Evolutionary conservation across 92 coral and sea anemone genomes (phyloP).

Genomic region (Phenganax subtilis): DNA sequence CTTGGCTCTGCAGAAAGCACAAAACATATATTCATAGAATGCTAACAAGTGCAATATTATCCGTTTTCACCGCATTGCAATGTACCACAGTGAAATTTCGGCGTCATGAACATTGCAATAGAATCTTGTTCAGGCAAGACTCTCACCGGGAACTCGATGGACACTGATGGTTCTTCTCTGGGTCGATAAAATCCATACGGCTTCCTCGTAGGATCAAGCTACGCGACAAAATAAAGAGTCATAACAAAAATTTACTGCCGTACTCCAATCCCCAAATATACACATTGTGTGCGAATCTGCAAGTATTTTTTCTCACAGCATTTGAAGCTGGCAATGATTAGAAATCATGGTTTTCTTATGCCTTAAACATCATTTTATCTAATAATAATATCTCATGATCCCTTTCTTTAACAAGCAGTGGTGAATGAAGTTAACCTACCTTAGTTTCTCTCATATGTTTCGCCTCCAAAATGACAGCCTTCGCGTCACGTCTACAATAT

Average conservation of each 20-base stretch:
- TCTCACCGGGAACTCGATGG: conserved; percentile 21
- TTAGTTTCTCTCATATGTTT: conserved; percentile 31
- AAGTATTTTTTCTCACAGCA: neutral
- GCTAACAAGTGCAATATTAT: neutral
- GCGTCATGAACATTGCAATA: no score
- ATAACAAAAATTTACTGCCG: neutral
- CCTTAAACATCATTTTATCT: no score
- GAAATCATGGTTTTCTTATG: no score
- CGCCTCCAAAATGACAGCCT: conserved; percentile 25
- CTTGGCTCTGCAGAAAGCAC: neutral
- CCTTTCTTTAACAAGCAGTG: no score
- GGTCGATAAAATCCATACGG: conserved; percentile 4
- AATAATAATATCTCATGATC: no score
- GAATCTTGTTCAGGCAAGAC: no score
- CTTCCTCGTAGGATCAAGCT: conserved; percentile 19
- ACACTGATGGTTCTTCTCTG: neutral
- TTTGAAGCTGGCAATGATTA: no score
- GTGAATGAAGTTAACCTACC: neutral
- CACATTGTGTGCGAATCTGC: neutral
- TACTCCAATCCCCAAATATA: neutral
- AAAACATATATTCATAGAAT: neutral
- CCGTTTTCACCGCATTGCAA: no score
- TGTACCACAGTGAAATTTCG: no score
- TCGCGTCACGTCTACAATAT: conserved; percentile 33
- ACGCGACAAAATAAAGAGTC: neutral